These are phyloP conservation scores for Triplophysa siluroides DNA, from an alignment of 2,113 vertebrate species.

Conservation along the genomic window DNA sequence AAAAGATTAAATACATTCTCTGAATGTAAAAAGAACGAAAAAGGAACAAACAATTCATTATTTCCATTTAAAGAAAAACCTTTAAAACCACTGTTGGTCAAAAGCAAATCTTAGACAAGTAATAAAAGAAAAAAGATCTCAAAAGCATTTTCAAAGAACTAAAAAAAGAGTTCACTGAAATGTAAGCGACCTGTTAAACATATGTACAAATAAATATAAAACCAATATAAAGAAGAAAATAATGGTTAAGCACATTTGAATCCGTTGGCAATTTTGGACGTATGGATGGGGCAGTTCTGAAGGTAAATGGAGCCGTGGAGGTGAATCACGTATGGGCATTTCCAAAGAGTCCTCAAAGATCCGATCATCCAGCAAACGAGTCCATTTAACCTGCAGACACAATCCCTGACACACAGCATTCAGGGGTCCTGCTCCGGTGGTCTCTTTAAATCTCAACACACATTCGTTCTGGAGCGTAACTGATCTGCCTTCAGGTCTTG, in stretches of 20 bases:
- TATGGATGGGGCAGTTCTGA: neutral
- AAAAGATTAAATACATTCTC: constrained; percentile 4
- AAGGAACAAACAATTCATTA: neutral
- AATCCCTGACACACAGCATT: constrained; percentile 4
- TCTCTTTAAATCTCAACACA: neutral
- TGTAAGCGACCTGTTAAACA: constrained; percentile 21
- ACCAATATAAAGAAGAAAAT: neutral
- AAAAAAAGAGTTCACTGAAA: neutral
- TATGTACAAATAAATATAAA: constrained; percentile 35
- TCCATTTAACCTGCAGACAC: constrained; percentile 31
- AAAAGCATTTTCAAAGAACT: neutral
- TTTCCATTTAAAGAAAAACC: neutral
- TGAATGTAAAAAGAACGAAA: constrained; percentile 11
- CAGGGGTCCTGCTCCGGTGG: neutral
- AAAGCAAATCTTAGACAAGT: neutral
- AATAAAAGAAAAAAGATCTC: neutral
- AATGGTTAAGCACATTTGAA: neutral
- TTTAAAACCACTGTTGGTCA: neutral
- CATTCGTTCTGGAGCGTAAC: neutral
- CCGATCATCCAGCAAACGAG: neutral
- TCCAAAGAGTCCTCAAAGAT: neutral
- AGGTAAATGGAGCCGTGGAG: neutral
- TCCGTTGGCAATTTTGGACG: neutral
- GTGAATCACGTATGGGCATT: too few species aligned
- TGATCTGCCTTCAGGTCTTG: neutral